Evolutionary conservation across 2,888 invertebrate species (phyloP), one percentile per base, ranked within the genome.

Genomic region (Apoda limacodes): DNA sequence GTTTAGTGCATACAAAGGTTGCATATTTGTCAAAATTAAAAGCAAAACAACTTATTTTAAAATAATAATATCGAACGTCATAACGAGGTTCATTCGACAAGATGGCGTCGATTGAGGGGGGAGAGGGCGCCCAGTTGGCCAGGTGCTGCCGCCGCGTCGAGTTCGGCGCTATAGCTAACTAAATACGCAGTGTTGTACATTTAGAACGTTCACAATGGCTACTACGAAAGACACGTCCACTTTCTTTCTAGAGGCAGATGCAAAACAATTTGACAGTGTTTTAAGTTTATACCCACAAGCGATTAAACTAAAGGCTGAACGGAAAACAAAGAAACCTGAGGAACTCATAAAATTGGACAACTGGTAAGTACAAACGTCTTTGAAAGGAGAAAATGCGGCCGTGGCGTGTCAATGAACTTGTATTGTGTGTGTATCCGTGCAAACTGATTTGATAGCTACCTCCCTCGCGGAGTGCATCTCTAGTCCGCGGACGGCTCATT

Each of bases 331-430:
- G 85, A 95, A 92, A 82, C 92, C 95, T 34, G 95, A 95, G 72
- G 95, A 95, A 81, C 86, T 95, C 64, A 89, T 95, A 76, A 94
- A 95, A 82, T 84, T 95, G 83, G 95, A 95, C 83, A 90, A 93
- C 74, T 95, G 95, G 95, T 93, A 83, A 92, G 92, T 88, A 64
- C 59, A 57, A 68, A 72, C 74, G 70, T 67, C 70, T 75, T 76
- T 68, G 63, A 58, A 68, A 72, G 74, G 78, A 78, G 80, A 80
- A 81, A 81, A 80, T 76, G 81, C 81, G 80, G 80, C 80, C 80
- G 81, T 80, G 80, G 78, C 80, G 81, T 81, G 82, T 82, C 82
- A 82, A 81, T 82, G 81, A 82, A 81, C 81, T 81, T 81, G 80
- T 80, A 81, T 80, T 81, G 81, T 78, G 80, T 81, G 80, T 80